Evolutionary conservation across 2,888 invertebrate genomes (phyloP).

Genomic region (Calliscelio sp.): DNA sequence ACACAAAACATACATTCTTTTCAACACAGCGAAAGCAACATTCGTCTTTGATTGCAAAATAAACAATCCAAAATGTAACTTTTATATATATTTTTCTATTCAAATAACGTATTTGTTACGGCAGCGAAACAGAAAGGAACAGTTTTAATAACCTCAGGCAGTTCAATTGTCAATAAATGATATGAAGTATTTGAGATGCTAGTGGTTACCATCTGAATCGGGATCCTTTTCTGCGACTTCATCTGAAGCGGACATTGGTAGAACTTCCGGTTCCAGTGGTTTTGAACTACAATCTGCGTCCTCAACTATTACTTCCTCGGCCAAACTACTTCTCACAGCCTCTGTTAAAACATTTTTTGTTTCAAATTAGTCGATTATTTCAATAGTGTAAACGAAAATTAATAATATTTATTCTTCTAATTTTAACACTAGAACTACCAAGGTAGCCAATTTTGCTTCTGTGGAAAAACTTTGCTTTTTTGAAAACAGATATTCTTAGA

Average conservation of each 20-base stretch:
- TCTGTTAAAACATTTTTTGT: constrained; percentile 77
- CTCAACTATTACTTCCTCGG: constrained; percentile 85
- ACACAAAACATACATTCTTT: constrained; percentile 35
- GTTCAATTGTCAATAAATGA: constrained; percentile 71
- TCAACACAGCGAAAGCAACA: constrained; percentile 46
- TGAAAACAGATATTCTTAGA: too few relatives aligned
- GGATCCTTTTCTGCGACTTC: constrained; percentile 80
- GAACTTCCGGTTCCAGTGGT: constrained; percentile 82
- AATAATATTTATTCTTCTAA: too few relatives aligned
- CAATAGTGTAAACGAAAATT: too few relatives aligned
- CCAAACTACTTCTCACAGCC: constrained; percentile 84
- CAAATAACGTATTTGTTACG: too few relatives aligned
- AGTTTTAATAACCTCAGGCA: constrained; percentile 45
- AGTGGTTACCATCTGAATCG: constrained; percentile 85
- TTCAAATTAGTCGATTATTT: too few relatives aligned
- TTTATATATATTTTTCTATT: constrained; percentile 27
- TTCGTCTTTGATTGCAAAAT: constrained; percentile 33
- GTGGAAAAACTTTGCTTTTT: too few relatives aligned
- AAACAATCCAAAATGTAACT: constrained; percentile 5
- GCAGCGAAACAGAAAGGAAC: constrained; percentile 46
- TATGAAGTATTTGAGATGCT: constrained; percentile 79
- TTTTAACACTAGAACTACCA: too few relatives aligned
- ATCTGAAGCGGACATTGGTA: constrained; percentile 77
- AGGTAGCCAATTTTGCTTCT: too few relatives aligned
- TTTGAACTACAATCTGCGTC: constrained; percentile 81